phyloP scores from a whole-genome alignment of 2,797 vertebrate genomes.

The Sebastes minor region DNA sequence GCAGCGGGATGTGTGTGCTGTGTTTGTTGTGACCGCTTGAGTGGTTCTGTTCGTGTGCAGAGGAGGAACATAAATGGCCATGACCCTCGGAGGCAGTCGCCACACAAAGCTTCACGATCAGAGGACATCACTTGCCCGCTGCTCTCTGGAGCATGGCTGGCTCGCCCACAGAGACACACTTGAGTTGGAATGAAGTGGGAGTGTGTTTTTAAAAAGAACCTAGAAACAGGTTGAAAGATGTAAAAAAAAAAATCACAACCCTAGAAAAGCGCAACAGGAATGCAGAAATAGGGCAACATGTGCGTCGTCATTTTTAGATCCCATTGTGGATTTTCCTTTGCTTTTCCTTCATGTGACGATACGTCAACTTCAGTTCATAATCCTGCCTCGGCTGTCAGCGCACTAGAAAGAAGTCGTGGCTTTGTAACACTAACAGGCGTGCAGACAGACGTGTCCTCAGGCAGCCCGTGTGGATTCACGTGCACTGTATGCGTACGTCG shows the following conservation, averaged over 20 bases:
- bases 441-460: background rate
- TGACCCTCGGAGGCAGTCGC: constrained; percentile 28
- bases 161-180: background rate
- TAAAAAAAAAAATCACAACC: background rate
- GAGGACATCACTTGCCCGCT: constrained; percentile 41
- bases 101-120: constrained; percentile 57
- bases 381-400: background rate
- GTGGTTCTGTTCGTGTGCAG: background rate
- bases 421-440: background rate
- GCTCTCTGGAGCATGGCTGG: constrained; percentile 34
- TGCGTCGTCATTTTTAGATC: background rate
- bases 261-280: background rate
- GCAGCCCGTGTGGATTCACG: background rate
- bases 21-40: constrained; percentile 1
- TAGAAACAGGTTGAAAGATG: background rate
- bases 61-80: background rate
- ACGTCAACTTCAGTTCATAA: constrained; percentile 14
- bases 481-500: background rate
- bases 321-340: background rate
- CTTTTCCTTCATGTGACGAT: constrained; percentile 1
- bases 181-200: background rate
- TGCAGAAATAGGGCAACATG: background rate
- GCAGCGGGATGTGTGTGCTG: constrained; percentile 4
- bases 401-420: background rate
- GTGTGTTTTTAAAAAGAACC: background rate